phyloP scores from a whole-genome alignment of 2,797 vertebrate genomes.

The Neosilurus mollespiculum region DNA sequence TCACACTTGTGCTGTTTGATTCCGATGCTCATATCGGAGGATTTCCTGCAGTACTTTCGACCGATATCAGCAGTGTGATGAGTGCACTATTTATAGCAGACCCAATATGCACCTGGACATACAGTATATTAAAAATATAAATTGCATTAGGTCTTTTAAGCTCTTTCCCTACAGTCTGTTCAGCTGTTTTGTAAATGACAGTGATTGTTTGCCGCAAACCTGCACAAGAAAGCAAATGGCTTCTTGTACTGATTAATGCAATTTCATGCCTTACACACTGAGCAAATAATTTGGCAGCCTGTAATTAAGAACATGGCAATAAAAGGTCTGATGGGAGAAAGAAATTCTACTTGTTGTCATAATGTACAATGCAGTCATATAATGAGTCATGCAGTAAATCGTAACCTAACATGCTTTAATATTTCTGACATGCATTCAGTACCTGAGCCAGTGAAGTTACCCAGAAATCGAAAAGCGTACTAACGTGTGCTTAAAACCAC shows the following conservation, averaged over 20 bases:
- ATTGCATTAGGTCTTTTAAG: slow-evolving; percentile 37
- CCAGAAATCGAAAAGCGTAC: slow-evolving; percentile 45
- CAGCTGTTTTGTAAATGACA: slow-evolving; percentile 44
- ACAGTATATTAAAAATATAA: slow-evolving; percentile 34
- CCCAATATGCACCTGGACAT: slow-evolving; percentile 48
- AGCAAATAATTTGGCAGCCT: slow-evolving; percentile 40
- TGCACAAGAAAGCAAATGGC: slow-evolving; percentile 52
- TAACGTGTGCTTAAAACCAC: slow-evolving; percentile 46
- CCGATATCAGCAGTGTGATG: slow-evolving; percentile 35
- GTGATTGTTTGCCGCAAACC: slow-evolving; percentile 58
- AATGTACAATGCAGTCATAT: slow-evolving; percentile 58
- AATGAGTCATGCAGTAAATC: slow-evolving; percentile 57
- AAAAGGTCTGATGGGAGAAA: slow-evolving; percentile 47
- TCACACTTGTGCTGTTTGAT: slow-evolving; percentile 53
- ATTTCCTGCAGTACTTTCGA: slow-evolving; percentile 44
- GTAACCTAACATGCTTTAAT: slow-evolving; percentile 59
- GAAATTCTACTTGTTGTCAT: slow-evolving; percentile 41
- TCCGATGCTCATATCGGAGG: slow-evolving; percentile 27
- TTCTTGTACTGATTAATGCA: slow-evolving; percentile 29
- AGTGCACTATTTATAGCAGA: slow-evolving; percentile 40
- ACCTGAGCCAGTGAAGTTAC: slow-evolving; percentile 55
- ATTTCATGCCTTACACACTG: slow-evolving; percentile 28
- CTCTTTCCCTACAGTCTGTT: slow-evolving; percentile 26
- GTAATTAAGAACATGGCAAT: slow-evolving; percentile 42
- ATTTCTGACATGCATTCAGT: slow-evolving; percentile 58